Percentiles rank a stretch among this genome's conserved stretches.
phyloP scores from a whole-genome alignment of 1,140 invertebrate genomes.

The Cepaea nemoralis region DNA sequence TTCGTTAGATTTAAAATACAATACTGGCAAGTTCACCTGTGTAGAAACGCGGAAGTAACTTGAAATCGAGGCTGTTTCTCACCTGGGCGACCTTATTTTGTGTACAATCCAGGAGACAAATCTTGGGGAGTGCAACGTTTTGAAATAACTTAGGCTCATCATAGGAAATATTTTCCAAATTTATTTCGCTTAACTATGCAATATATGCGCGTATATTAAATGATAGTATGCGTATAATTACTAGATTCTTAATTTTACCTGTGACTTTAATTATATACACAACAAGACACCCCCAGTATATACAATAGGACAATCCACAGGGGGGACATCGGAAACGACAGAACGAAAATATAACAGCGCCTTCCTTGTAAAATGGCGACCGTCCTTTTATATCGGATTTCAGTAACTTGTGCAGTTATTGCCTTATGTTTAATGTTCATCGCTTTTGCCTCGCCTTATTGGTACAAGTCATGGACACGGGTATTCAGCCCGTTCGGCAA shows the following conservation, averaged over 20 bases:
- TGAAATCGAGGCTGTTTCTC: conserved; percentile 14
- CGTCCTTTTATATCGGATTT: conserved; percentile 50
- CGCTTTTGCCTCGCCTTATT: conserved; percentile 93
- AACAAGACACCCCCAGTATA: no score
- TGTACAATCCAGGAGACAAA: no score
- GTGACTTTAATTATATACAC: no score
- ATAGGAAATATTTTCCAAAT: no score
- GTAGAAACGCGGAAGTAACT: background rate
- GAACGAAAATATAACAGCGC: background rate
- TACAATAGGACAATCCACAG: no score
- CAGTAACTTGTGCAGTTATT: conserved; percentile 57
- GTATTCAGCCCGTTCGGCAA: conserved; percentile 81
- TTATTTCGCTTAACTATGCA: no score
- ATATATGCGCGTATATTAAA: no score
- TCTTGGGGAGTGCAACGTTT: no score
- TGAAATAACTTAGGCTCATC: no score
- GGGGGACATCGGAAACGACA: background rate
- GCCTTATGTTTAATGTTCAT: conserved; percentile 78
- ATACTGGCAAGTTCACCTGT: background rate
- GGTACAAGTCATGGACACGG: conserved; percentile 93
- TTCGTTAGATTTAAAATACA: background rate
- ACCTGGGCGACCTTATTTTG: conserved; percentile 23
- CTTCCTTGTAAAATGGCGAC: conserved; percentile 47
- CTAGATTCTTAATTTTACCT: no score
- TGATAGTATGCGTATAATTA: no score